Percentiles rank a stretch among this genome's conserved stretches.
Conservation (phyloP, 64 coral and sea anemone genomes). For the Hydrozoanthus tunicans region DNA sequence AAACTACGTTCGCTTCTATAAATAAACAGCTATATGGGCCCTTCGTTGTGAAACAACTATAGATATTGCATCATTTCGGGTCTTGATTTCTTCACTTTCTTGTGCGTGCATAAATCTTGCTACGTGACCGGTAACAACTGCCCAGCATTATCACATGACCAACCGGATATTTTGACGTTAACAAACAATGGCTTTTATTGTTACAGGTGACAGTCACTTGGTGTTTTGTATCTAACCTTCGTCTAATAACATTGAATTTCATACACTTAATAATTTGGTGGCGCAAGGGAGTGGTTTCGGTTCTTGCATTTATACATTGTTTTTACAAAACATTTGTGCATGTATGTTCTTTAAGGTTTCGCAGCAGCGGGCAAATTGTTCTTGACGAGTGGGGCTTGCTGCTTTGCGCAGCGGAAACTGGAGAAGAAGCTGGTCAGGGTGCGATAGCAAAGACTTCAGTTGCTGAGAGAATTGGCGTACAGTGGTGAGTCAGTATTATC, state of each 20-base stretch:
- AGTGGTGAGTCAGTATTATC: no score
- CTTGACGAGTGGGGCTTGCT: no score
- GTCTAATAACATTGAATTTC: background rate
- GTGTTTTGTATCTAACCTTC: no score
- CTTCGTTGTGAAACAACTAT: background rate
- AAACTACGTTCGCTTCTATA: background rate
- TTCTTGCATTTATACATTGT: no score
- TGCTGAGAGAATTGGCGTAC: no score
- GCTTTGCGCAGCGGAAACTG: no score
- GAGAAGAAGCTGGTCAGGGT: no score
- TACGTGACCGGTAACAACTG: conserved; percentile 3
- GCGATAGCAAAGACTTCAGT: no score
- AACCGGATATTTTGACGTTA: conserved; percentile 7
- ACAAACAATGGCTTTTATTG: background rate
- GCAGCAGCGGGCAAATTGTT: no score
- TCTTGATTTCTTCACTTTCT: background rate
- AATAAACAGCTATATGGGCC: background rate
- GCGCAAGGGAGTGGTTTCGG: no score
- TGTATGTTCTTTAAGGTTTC: no score
- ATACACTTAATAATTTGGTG: background rate
- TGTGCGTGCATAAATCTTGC: background rate
- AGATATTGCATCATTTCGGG: background rate
- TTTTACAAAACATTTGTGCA: no score
- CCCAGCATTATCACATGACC: conserved; percentile 8
- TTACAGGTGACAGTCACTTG: background rate